A percentile compares a stretch with the other conserved stretches of the same genome.
Evolutionary conservation across 37 sponge, comb jelly and placozoan genomes (phyloP).

Genomic region (Mnemiopsis leidyi): DNA sequence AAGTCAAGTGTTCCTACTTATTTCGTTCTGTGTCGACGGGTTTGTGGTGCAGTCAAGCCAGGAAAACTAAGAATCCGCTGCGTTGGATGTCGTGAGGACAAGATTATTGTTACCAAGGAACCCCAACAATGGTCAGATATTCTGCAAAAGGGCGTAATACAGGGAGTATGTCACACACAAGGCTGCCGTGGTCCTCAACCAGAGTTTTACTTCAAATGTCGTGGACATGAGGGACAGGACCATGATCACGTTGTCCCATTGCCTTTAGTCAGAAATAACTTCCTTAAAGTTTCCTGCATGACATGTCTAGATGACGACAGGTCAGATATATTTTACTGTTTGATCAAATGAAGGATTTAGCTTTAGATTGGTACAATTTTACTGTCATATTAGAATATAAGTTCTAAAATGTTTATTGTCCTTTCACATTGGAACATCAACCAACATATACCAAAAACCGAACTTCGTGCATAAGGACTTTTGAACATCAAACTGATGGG

Average conservation of each 20-base stretch:
- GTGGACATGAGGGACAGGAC: constrained; percentile 33
- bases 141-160: neutral
- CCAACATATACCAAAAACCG: no score
- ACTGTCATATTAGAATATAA: no score
- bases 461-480: no score
- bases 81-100: constrained; percentile 73
- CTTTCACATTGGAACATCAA: no score
- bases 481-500: no score
- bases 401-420: no score
- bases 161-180: constrained; percentile 13
- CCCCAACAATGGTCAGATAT: constrained; percentile 57
- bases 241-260: constrained; percentile 29
- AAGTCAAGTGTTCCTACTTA: constrained; percentile 67
- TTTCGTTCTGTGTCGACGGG: constrained; percentile 85
- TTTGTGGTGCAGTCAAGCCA: constrained; percentile 75
- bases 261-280: constrained; percentile 12
- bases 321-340: no score
- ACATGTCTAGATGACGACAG: constrained; percentile 18
- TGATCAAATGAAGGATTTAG: no score
- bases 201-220: constrained; percentile 43
- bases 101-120: constrained; percentile 70
- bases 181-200: constrained; percentile 16
- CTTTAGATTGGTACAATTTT: no score
- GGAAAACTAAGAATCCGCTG: constrained; percentile 89
- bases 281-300: constrained; percentile 24